Evolutionary conservation across 92 coral and sea anemone genomes (phyloP), one percentile per base, ranked within the genome.

Genomic region (Zoanthus sociatus): DNA sequence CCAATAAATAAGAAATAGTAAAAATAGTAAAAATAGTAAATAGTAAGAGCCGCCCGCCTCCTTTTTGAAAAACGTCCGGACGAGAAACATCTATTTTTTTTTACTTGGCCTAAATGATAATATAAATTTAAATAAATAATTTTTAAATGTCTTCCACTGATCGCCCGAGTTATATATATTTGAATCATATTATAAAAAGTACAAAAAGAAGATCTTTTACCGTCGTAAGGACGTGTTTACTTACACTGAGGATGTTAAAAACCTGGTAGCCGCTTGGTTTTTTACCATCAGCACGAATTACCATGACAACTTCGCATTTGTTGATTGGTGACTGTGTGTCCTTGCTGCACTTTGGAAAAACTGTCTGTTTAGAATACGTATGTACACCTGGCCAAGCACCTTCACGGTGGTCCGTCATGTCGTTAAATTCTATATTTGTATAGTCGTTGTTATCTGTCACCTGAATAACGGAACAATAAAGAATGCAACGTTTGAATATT

Each of bases 311-410:
- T 9, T 47, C 81, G 16, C 66, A 76, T 32, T 76, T 76, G 81
- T 54, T 76, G 45, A 76, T 13, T 2, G 79, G 64, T 50, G 64
- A 50, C 79, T 76, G 79, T n/a, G 79, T 18, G 79, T 76, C 48
- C 63, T 51, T 76, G 32, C 81, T 76, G 26, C 67, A 53, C 15
- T 66, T n/a, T 42, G 81, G 67, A 30, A 51, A 76, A 42, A 76
- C 67, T 15, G 66, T 76, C 64, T 53, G 67, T 76, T 46, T 76
- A 45, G 63, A 51, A 7, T 76, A 64, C 7, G 67, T 76, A 20
- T 18, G 51, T 16, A 53, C 47, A 26, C 81, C 81, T 11, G 11
- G 3, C n/a, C n/a, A 76, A 47, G 67, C 53, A 9, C 81, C 67
- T 21, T 76, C 81, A 15, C 51, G 53, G 21, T 76, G 47, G 11